Base-by-base conservation (phyloP, 2,888 invertebrate genomes). In the Atethmia centrago region DNA sequence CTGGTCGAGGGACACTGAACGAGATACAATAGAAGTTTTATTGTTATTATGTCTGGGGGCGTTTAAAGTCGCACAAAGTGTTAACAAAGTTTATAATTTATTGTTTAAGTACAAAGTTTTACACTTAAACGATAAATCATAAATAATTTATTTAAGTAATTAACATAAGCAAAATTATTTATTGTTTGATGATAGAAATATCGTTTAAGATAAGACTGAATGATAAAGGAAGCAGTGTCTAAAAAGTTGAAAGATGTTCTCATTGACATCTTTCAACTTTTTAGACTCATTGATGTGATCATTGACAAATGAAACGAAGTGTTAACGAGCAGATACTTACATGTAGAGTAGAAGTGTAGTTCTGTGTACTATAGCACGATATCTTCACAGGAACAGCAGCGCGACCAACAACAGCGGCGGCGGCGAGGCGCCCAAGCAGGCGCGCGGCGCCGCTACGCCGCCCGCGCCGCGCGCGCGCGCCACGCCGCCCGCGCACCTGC, bases 381-480 rank as follows among this genome's bases (percentile, higher is more conserved):
- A 40, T 16, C 2, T 47, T 3, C 3, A 0, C 42, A 68, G 65
- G 53, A 68, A 49, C 25, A 68, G 66, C 66, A 56, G 64, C 59
- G 65, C 76, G 3, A 65, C 12, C 74, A 76, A n/a, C 47, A 74
- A n/a, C 47, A 63, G n/a, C 49, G 58, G 0, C n/a, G 5, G 85
- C 71, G 83, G 84, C 47, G 82, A 84, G 72, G 84, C 87, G 72
- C 58, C 47, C 71, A 75, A 82, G 86, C 79, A 79, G 89, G 74
- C 62, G 90, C 87, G 85, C 71, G 86, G 71, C 51, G 86, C 84
- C 40, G 63, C 69, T 74, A 88, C 71, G 42, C 79, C 77, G 72
- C 94, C 67, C 96, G 94, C 67, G 91, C 87, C 85, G 94, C 96
- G 65, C 93, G 95, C 81, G 93, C 40, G 40, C 40, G 40, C 40